Base-by-base conservation (phyloP, 1,140 invertebrate species). In the Meloidogyne floridensis region DNA sequence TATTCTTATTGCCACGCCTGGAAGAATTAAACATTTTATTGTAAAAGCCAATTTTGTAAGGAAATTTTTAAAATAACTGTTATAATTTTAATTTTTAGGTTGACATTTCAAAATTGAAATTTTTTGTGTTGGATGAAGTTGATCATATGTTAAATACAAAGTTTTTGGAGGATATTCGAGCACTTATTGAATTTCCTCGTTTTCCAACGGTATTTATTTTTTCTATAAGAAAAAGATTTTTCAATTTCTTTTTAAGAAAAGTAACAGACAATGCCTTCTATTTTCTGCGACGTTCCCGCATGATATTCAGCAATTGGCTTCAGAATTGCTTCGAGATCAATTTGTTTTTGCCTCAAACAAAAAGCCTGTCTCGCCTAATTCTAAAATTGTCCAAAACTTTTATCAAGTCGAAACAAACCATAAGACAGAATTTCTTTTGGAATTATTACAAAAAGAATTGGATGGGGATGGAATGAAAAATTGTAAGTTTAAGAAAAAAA, bases 1-100 rank as follows among this genome's bases (percentile, higher is more conserved):
- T 77, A 80, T 89, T 83, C 94, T 99, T 73, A 95, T 99, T 20
- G 97, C 76, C 0, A 99, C 97, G 11, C 97, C 97, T 1, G 98
- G 97, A 76, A 92, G 97, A 84, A 95, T 99, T 80, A 82, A 18
- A 85, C 87, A 84, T 76, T 87, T 82, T 76, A 84, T 78, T 75
- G 82, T 53, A 32, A 32, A 32, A 81, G 54, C 72, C 42, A 85
- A 81, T n/a, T 43, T 32, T 78, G 84, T 72, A 59, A 32, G 32
- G 32, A 32, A 20, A 18, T 80, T 51, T 81, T 74, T 32, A 5
- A 54, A 43, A 56, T 59, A 54, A 54, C 11, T 54, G 43, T 11
- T n/a, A 4, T n/a, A 20, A 73, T n/a, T 54, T 20, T 32, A 18
- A 32, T 18, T 18, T 54, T 74, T 6, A 54, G 43, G 53, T 51